These are phyloP conservation scores for Rattus norvegicus DNA, from an alignment of 2,113 vertebrate genomes.

Conservation along the genomic window GRCr8 NC_086039.1:33050001-33050500, in stretches of 20 bases:
- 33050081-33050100: not conserved
- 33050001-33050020: conserved; percentile 55
- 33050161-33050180: not conserved
- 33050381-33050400: too few species aligned
- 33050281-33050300: not conserved
- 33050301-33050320: not conserved
- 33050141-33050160: not conserved
- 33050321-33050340: not conserved
- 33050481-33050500: not conserved
- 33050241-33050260: not conserved
- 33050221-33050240: not conserved
- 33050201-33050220: conserved; percentile 3
- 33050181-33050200: conserved; percentile 32
- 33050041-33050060: conserved; percentile 1
- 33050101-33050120: not conserved
- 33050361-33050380: not conserved
- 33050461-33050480: not conserved
- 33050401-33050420: not conserved
- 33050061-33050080: not conserved
- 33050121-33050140: not conserved
- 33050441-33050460: too few species aligned
- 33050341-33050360: not conserved
- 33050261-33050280: not conserved
- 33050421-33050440: not conserved
- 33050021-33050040: conserved; percentile 9